phyloP scores from a whole-genome alignment of 2,797 vertebrate species.

The Todus mexicanus region DNA sequence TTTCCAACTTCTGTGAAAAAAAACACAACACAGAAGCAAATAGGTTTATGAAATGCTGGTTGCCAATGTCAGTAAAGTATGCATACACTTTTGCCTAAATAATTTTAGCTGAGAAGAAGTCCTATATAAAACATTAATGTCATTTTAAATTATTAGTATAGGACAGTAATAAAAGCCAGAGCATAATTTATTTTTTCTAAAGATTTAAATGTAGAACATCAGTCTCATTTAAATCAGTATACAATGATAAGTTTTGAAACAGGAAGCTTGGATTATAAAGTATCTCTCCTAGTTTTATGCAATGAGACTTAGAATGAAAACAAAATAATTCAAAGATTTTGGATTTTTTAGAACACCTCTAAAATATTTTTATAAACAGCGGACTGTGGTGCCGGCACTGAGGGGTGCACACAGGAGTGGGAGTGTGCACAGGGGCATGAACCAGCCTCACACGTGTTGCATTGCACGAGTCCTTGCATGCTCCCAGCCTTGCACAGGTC shows the following conservation, averaged over 20 bases:
- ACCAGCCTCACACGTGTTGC: fast-evolving
- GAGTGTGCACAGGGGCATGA: fast-evolving
- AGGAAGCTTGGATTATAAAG: not conserved
- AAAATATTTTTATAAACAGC: not conserved
- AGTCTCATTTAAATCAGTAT: not conserved
- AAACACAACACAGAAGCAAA: not conserved
- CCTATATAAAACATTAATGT: not conserved
- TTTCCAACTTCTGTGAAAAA: not conserved
- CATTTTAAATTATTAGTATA: not conserved
- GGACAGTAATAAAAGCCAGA: not conserved
- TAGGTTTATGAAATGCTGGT: not conserved
- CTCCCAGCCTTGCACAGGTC: not conserved
- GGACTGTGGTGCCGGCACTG: not conserved
- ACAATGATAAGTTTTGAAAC: not conserved
- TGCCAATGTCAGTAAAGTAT: not conserved
- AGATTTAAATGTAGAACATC: not conserved
- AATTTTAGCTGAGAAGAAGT: not conserved
- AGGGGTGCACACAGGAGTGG: fast-evolving
- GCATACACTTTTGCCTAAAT: not conserved
- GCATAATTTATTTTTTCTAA: not conserved
- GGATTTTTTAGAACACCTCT: not conserved
- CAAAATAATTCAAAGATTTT: not conserved
- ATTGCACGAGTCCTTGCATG: not conserved
- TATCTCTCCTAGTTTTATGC: not conserved
- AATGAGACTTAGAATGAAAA: not conserved